These are phyloP conservation scores for Trachops cirrhosus DNA, from an alignment of 2,797 vertebrate genomes.

Conservation along the genomic window DNA sequence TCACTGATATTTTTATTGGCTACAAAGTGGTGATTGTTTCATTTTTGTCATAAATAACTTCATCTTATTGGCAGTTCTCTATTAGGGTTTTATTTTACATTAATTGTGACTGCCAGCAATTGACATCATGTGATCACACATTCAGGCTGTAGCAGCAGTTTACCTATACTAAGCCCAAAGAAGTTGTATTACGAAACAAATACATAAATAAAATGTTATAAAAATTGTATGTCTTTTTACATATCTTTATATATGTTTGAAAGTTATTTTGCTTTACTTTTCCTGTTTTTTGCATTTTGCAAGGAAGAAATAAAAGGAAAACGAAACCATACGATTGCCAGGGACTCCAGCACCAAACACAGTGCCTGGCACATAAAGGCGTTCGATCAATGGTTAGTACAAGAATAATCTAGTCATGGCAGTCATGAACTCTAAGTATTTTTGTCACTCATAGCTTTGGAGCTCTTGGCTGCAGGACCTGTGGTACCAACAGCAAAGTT, in stretches of 20 bases:
- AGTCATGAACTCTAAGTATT: background rate
- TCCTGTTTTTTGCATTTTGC: background rate
- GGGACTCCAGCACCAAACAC: background rate
- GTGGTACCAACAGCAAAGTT: background rate
- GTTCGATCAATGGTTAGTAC: background rate
- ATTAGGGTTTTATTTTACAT: constrained; percentile 1
- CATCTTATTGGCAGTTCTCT: background rate
- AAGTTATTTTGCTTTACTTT: background rate
- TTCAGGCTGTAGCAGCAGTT: background rate
- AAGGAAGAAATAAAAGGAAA: background rate
- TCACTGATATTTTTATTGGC: constrained; percentile 29
- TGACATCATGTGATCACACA: background rate
- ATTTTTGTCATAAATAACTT: background rate
- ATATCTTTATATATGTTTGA: background rate
- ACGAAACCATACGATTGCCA: background rate
- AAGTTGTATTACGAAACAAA: background rate
- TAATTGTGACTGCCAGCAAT: background rate
- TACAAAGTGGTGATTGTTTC: background rate
- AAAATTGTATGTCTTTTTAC: background rate
- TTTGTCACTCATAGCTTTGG: background rate
- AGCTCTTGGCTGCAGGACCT: background rate
- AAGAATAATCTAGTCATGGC: background rate
- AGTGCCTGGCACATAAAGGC: background rate
- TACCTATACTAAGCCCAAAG: background rate
- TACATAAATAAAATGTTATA: background rate